A percentile compares a stretch with the other conserved stretches of the same genome.
These are phyloP conservation scores for Otocyon megalotis DNA, from an alignment of 2,113 vertebrate genomes.

Conservation along the genomic window DNA sequence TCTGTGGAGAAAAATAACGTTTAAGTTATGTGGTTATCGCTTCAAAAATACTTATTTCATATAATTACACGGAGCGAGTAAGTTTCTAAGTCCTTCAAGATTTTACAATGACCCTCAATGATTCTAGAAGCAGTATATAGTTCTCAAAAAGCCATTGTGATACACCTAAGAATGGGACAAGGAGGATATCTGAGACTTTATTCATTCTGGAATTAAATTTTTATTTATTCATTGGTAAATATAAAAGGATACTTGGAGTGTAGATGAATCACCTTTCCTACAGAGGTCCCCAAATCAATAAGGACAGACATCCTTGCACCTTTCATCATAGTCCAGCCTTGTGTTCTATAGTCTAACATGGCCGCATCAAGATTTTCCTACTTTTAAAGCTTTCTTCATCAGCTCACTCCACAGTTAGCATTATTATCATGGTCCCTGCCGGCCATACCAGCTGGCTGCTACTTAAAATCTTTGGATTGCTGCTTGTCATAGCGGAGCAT, in stretches of 20 bases:
- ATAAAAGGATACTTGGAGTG: neutral
- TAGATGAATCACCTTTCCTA: neutral
- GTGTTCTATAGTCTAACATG: constrained; percentile 1
- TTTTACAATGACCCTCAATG: neutral
- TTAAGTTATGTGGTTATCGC: constrained; percentile 13
- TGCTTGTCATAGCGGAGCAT: neutral
- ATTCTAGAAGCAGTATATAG: neutral
- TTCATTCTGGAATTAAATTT: constrained; percentile 14
- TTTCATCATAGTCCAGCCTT: neutral
- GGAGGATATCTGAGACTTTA: neutral
- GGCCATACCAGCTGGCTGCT: neutral
- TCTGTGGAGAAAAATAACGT: constrained; percentile 25
- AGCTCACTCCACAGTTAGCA: neutral
- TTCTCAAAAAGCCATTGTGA: neutral
- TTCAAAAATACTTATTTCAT: constrained; percentile 56
- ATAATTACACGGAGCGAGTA: constrained; percentile 39
- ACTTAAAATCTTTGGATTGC: neutral
- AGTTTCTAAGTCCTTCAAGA: constrained; percentile 9
- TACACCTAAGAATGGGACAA: neutral
- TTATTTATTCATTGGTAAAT: constrained; percentile 6
- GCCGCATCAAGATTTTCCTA: neutral
- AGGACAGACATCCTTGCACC: neutral
- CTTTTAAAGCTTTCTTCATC: neutral
- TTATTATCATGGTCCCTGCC: neutral
- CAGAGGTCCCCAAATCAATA: neutral